Conservation (phyloP, 2,888 invertebrate species). For the Ypsolopha sequella region DNA sequence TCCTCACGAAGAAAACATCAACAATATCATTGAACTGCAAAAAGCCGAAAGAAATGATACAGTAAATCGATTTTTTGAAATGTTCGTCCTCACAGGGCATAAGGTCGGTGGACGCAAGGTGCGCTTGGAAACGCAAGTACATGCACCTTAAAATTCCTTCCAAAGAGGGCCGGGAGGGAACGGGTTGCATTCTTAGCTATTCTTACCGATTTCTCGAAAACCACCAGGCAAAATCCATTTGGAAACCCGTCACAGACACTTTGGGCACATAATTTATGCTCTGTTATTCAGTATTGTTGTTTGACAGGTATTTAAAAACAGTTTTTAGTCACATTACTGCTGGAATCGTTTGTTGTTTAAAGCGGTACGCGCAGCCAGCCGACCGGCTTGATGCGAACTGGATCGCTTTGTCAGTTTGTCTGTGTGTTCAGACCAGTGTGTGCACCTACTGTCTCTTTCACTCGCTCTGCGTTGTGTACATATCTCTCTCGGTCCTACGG, state of each 20-base stretch:
- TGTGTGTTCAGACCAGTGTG: neutral
- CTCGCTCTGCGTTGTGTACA: neutral
- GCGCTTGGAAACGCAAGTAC: conserved; percentile 53
- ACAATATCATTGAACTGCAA: neutral
- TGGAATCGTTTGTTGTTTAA: conserved; percentile 23
- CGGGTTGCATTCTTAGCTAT: conserved; percentile 57
- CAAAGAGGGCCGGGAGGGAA: conserved; percentile 58
- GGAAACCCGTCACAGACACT: conserved; percentile 15
- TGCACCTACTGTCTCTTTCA: neutral
- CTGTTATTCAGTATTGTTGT: conserved; percentile 19
- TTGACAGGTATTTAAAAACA: conserved; percentile 25
- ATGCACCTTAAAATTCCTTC: conserved; percentile 33
- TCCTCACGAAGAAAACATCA: neutral
- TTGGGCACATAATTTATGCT: conserved; percentile 37
- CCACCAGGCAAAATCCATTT: conserved; percentile 8
- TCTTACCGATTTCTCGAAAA: conserved; percentile 39
- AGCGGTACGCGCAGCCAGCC: conserved; percentile 40
- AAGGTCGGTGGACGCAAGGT: conserved; percentile 50
- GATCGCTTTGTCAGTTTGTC: conserved; percentile 10
- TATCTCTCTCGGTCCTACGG: conserved; percentile 39
- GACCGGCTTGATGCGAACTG: conserved; percentile 58
- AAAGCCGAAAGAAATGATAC: neutral
- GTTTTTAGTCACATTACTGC: conserved; percentile 60
- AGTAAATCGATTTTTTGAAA: conserved; percentile 9
- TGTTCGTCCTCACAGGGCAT: neutral